Evolutionary conservation across 30 jellyfish, hydroid and myxozoan species (phyloP).

Genomic region (Cassiopea andromeda): DNA sequence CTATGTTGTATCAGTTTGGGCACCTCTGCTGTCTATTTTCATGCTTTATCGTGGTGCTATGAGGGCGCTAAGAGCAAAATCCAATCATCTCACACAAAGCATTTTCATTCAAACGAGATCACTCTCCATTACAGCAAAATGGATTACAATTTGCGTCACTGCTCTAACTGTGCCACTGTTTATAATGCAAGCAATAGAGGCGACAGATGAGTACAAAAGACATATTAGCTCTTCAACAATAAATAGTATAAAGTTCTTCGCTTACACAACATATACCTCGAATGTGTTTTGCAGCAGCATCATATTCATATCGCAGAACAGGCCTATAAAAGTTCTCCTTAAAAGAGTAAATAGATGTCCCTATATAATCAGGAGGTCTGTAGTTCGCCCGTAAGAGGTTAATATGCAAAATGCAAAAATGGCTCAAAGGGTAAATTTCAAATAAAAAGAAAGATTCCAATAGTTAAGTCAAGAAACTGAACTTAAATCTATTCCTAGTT

Average conservation of each 20-base stretch:
- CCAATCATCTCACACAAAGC: background rate
- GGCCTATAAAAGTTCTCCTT: background rate
- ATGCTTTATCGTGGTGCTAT: background rate
- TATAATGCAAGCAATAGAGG: background rate
- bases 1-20: background rate
- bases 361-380: background rate
- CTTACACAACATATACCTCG: background rate
- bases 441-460: too few species aligned
- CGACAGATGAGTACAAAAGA: background rate
- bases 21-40: background rate
- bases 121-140: background rate
- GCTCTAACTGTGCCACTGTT: background rate
- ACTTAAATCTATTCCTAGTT: too few species aligned
- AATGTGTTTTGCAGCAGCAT: background rate
- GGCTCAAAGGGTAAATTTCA: too few species aligned
- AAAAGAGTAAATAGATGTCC: background rate
- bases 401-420: too few species aligned
- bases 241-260: background rate
- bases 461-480: too few species aligned
- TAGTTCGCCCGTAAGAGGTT: background rate
- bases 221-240: background rate
- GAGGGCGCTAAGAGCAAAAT: background rate
- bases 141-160: background rate
- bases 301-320: background rate
- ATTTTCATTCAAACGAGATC: background rate